These are phyloP conservation scores for Blera fallax DNA, from an alignment of 2,888 invertebrate genomes.

Conservation along the genomic window DNA sequence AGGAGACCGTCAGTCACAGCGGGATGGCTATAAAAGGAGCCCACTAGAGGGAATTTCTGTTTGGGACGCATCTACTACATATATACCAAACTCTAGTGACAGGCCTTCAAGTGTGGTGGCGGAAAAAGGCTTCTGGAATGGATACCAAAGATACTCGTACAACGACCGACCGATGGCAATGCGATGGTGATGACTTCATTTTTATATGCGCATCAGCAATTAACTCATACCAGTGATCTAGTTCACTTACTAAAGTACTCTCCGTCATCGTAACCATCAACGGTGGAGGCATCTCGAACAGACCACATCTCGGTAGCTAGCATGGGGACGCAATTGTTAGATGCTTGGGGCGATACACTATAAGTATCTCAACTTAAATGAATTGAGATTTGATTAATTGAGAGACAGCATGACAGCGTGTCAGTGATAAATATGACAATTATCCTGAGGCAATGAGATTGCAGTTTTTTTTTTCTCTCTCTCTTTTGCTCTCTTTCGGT, in stretches of 20 bases:
- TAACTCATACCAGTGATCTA: slow-evolving; percentile 65
- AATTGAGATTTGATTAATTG: slow-evolving; percentile 72
- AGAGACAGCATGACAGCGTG: slow-evolving; percentile 67
- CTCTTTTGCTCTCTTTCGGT: not conserved
- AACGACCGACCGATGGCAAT: not conserved
- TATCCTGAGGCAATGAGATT: slow-evolving; percentile 67
- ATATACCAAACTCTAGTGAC: slow-evolving; percentile 8
- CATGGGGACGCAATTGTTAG: not conserved
- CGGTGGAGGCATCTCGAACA: not conserved
- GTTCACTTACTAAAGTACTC: slow-evolving; percentile 54
- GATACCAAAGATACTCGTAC: slow-evolving; percentile 2
- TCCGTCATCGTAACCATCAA: slow-evolving; percentile 25
- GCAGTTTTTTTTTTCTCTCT: slow-evolving; percentile 25
- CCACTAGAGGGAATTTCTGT: slow-evolving; percentile 26
- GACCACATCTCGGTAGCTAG: slow-evolving; percentile 12
- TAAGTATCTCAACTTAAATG: slow-evolving; percentile 53
- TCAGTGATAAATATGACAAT: slow-evolving; percentile 72
- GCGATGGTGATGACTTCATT: slow-evolving; percentile 62
- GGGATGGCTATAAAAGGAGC: slow-evolving; percentile 60
- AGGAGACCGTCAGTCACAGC: slow-evolving; percentile 42
- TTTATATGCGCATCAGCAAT: slow-evolving; percentile 61
- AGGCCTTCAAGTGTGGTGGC: slow-evolving; percentile 27
- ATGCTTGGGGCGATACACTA: slow-evolving; percentile 30
- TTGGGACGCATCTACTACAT: slow-evolving; percentile 10
- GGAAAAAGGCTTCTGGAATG: slow-evolving; percentile 34